Percentiles rank a stretch among this genome's conserved stretches.
These are phyloP conservation scores for Eclectus roratus DNA, from an alignment of 2,113 vertebrate genomes.

Conservation along the genomic window DNA sequence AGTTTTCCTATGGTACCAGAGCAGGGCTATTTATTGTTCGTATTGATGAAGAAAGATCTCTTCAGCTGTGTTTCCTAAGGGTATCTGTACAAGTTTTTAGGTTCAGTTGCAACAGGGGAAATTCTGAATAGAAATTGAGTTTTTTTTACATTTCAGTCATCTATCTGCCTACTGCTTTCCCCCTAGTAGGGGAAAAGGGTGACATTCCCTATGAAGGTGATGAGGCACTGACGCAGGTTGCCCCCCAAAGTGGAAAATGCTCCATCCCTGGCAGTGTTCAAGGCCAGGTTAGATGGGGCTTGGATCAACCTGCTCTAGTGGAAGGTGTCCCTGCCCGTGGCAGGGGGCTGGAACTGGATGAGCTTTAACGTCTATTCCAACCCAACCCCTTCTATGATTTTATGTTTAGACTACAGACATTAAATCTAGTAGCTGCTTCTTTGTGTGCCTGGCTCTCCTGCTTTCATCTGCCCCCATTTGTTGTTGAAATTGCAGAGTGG, in stretches of 20 bases:
- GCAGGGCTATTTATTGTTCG: background rate
- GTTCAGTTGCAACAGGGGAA: background rate
- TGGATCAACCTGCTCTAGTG: background rate
- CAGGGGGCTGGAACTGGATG: background rate
- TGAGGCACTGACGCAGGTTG: background rate
- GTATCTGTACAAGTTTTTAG: background rate
- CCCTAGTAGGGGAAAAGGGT: background rate
- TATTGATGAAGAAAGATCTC: background rate
- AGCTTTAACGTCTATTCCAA: background rate
- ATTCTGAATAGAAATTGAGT: background rate
- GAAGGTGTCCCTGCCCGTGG: background rate
- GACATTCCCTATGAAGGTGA: background rate
- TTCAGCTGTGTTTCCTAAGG: background rate
- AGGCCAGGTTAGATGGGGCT: background rate
- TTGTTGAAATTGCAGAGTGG: background rate
- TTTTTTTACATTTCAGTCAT: background rate
- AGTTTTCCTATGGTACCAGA: background rate
- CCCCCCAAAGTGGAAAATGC: background rate
- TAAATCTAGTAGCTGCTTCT: background rate
- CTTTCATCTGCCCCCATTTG: background rate
- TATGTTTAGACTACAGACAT: background rate
- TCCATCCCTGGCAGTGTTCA: background rate
- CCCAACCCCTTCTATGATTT: background rate
- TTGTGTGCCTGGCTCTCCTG: background rate
- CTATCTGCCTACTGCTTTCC: background rate